Base-by-base conservation (phyloP, 2,888 invertebrate genomes). In the Tipula lateralis region DNA sequence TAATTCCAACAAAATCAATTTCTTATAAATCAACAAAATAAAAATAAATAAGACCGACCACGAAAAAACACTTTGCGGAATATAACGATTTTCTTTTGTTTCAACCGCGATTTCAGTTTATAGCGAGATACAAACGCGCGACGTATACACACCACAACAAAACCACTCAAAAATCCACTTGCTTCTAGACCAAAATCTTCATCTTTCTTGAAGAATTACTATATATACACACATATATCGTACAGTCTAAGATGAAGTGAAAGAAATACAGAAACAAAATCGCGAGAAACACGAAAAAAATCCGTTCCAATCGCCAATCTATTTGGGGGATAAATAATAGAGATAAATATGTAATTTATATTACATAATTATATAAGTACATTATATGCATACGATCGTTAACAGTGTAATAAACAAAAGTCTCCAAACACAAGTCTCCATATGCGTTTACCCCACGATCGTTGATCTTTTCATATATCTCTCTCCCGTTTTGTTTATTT, bases 161-260 rank as follows among this genome's bases (percentile, higher is more conserved):
- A 24, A 66, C 19, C 19, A 44, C 13, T n/a, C n/a, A n/a, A 1
- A 44, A 66, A 66, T 66, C 66, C 66, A 66, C 66, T 66, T 66
- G 66, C 66, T 66, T 19, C 66, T 66, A 66, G 66, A 66, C 66
- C 66, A 82, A 82, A 82, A 82, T 30, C n/a, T 82, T 82, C 82
- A 82, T 82, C 30, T 82, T 82, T 82, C 5, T n/a, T 82, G 82
- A 82, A 66, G 66, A 66, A 66, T 66, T 66, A 66, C 66, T 6
- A 24, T 66, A 24, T n/a, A n/a, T n/a, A n/a, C n/a, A n/a, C n/a
- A n/a, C n/a, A n/a, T n/a, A n/a, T 19, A 66, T 9, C 24, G 30
- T 6, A 7, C 30, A n/a, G 82, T 82, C n/a, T n/a, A 82, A 82
- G 32, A 30, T 82, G 30, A 82, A 82, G 82, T 82, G 82, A 82